Evolutionary conservation across 2,888 invertebrate species (phyloP), one percentile per base, ranked within the genome.

Genomic region (Subacronicta megacephala): DNA sequence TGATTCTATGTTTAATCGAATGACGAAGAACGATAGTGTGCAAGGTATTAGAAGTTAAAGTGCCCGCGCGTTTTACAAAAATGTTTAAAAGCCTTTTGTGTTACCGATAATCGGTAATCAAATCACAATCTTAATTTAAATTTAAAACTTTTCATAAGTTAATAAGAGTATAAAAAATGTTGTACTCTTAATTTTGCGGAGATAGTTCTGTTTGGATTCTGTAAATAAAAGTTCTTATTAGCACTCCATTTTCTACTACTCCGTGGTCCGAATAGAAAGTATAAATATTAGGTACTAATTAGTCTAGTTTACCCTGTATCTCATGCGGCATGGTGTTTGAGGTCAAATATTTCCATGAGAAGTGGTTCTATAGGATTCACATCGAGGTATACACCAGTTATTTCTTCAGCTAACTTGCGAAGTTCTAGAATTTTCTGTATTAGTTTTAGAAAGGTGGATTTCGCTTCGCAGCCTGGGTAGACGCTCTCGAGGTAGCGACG

Each of bases 291-390:
- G n/a, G n/a, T n/a, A 49, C 7, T 51, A 15, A 29, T 7, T 1
- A 31, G 18, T 38, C 10, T 45, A 46, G 3, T 9, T 83, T 87
- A 62, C 86, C 85, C 7, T 26, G 42, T 40, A 26, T 9, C 13
- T 75, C 77, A 75, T 68, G 75, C 71, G 20, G 86, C 85, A n/a
- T 93, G 94, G 23, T 93, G 96, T 83, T 98, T 98, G 62, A 99
- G 95, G 93, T 99, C 99, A 80, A 99, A 98, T 83, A 99, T 98
- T 95, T 99, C 99, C 86, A 99, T 97, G 41, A 99, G 95, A 33
- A 99, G 93, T 0, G 99, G 99, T 80, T 99, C 99, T 40, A 99
- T 97, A 26, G 99, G 98, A 94, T 99, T 98, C 0, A 98, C 98
- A 89, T 99, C 98, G 20, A 99, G 95, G 87, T 98, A 98, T 4